phyloP scores from a whole-genome alignment of 2,113 vertebrate genomes.

The Indri indri region DNA sequence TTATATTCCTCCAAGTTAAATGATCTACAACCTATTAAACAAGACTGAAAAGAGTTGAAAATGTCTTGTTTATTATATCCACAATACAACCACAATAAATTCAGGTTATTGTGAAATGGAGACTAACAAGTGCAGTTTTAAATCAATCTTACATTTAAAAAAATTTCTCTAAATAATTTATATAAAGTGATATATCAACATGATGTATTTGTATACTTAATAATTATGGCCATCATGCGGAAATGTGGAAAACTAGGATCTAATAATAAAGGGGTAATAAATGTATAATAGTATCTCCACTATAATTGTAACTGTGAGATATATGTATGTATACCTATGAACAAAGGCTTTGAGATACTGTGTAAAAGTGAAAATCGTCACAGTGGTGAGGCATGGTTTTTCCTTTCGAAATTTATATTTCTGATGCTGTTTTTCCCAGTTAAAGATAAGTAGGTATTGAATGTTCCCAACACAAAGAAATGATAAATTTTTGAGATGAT shows the following conservation, averaged over 20 bases:
- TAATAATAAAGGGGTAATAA: not conserved
- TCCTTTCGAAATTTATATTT: not conserved
- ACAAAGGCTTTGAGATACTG: not conserved
- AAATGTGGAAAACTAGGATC: not conserved
- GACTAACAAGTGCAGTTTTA: not conserved
- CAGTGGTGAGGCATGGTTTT: not conserved
- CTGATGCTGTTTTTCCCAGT: not conserved
- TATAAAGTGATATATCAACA: not conserved
- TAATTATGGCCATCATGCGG: not conserved
- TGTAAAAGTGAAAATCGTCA: not conserved
- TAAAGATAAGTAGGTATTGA: not conserved
- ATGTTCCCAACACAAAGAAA: too few relatives aligned
- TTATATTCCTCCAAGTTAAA: not conserved
- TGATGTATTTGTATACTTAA: not conserved
- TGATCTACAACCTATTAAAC: not conserved
- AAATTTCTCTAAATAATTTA: not conserved
- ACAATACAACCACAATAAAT: not conserved
- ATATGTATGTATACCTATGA: not conserved
- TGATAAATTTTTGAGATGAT: too few relatives aligned
- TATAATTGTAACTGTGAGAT: not conserved
- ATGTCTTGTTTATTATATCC: not conserved
- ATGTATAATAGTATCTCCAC: not conserved
- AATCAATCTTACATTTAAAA: not conserved
- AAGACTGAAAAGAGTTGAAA: not conserved
- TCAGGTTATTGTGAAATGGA: not conserved